phyloP scores from a whole-genome alignment of 2,113 vertebrate genomes.

The Myrmecobius fasciatus region DNA sequence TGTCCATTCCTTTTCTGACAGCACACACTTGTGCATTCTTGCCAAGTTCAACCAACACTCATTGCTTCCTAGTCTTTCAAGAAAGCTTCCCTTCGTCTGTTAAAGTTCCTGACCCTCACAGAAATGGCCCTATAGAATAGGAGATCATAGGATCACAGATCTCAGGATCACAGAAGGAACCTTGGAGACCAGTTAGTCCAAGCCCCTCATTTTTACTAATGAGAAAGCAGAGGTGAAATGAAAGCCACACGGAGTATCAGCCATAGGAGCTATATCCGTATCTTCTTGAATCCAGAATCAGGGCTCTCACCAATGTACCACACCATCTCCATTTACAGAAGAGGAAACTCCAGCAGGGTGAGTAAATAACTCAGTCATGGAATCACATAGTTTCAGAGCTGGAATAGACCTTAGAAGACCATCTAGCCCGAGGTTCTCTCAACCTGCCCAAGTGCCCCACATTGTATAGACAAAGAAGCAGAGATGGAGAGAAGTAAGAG shows the following conservation, averaged over 20 bases:
- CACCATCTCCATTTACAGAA: not conserved
- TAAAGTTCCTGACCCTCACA: not conserved
- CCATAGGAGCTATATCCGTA: not conserved
- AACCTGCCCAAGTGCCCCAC: not conserved
- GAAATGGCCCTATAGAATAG: not conserved
- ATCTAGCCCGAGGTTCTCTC: not conserved
- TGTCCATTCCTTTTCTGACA: not conserved
- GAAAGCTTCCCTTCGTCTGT: not conserved
- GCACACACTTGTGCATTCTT: not conserved
- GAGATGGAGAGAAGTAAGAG: not conserved
- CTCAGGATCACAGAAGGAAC: not conserved
- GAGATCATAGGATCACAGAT: not conserved
- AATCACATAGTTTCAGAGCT: not conserved
- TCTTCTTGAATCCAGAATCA: not conserved
- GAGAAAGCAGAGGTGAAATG: not conserved
- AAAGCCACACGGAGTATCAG: not conserved
- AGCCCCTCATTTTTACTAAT: not conserved
- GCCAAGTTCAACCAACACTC: not conserved
- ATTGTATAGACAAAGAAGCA: not conserved
- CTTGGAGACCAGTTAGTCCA: not conserved
- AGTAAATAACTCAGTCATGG: not conserved
- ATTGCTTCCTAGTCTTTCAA: not conserved
- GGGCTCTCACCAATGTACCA: not conserved
- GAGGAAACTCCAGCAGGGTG: not conserved
- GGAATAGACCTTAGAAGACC: not conserved